These are phyloP conservation scores for Psylliodes chrysocephalus DNA, from an alignment of 2,888 invertebrate genomes.

Conservation along the genomic window DNA sequence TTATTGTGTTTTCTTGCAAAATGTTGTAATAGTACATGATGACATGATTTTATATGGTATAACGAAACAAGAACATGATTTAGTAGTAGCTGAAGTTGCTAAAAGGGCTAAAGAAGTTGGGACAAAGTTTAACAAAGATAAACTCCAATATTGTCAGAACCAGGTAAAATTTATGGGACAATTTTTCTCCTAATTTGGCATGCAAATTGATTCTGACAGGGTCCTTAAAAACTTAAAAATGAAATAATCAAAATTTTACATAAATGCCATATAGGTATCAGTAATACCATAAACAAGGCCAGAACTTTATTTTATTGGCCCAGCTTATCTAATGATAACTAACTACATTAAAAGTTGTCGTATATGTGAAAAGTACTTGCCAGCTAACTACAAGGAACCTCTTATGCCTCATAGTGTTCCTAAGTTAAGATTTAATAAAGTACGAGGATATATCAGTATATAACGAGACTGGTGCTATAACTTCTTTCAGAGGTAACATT, in stretches of 20 bases:
- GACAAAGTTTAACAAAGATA: conserved; percentile 41
- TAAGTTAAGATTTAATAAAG: conserved; percentile 43
- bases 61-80: conserved; percentile 38
- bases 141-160: conserved; percentile 39
- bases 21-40: conserved; percentile 38
- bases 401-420: conserved; percentile 42
- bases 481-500: too few species aligned
- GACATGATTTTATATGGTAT: conserved; percentile 38
- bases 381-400: conserved; percentile 41
- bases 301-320: conserved; percentile 22
- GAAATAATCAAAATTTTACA: conserved; percentile 37
- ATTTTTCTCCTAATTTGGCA: conserved; percentile 4
- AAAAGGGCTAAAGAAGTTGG: conserved; percentile 33
- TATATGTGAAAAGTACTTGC: conserved; percentile 26
- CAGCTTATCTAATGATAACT: conserved; percentile 19
- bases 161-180: conserved; percentile 33
- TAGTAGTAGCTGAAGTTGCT: conserved; percentile 33
- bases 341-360: conserved; percentile 21
- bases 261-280: conserved; percentile 37
- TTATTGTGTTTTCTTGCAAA: conserved; percentile 32
- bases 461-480: too few species aligned
- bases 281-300: conserved; percentile 22
- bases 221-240: conserved; percentile 30
- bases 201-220: conserved; percentile 1
- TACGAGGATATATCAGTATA: too few species aligned